A percentile compares a stretch with the other conserved stretches of the same genome.
phyloP scores from a whole-genome alignment of 2,113 vertebrate species.

The Parus major region DNA sequence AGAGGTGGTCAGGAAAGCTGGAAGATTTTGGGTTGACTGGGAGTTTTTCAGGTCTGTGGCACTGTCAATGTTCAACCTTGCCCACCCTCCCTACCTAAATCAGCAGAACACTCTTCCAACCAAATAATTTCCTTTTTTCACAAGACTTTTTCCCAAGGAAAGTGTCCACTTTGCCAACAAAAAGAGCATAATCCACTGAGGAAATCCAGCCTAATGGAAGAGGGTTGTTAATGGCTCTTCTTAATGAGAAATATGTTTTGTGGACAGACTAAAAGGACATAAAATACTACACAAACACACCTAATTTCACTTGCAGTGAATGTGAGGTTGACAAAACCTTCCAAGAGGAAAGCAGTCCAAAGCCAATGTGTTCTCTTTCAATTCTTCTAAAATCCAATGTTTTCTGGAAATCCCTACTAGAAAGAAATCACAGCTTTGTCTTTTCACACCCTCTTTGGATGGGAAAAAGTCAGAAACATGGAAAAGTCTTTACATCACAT shows the following conservation, averaged over 20 bases:
- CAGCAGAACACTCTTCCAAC: background rate
- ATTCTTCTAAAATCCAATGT: background rate
- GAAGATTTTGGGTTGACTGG: background rate
- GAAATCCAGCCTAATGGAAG: background rate
- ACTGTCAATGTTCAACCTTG: background rate
- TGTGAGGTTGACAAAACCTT: background rate
- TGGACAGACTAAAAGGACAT: background rate
- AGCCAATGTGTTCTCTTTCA: background rate
- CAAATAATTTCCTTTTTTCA: background rate
- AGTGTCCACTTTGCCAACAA: background rate
- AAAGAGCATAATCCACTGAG: background rate
- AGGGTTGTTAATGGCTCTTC: background rate
- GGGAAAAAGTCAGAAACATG: background rate
- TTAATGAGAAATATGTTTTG: background rate
- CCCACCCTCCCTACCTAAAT: background rate
- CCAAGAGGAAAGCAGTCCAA: background rate
- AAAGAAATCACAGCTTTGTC: conserved; percentile 16
- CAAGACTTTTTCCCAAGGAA: background rate
- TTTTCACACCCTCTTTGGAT: conserved; percentile 4
- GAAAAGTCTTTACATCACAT: background rate
- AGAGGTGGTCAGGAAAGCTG: background rate
- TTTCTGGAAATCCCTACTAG: background rate
- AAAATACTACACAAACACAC: background rate
- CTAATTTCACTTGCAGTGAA: background rate
- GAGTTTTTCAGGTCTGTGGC: background rate